Percentiles rank a stretch among this genome's conserved stretches.
These are phyloP conservation scores for Malthinus flaveolus DNA, from an alignment of 2,888 invertebrate genomes.

Conservation along the genomic window DNA sequence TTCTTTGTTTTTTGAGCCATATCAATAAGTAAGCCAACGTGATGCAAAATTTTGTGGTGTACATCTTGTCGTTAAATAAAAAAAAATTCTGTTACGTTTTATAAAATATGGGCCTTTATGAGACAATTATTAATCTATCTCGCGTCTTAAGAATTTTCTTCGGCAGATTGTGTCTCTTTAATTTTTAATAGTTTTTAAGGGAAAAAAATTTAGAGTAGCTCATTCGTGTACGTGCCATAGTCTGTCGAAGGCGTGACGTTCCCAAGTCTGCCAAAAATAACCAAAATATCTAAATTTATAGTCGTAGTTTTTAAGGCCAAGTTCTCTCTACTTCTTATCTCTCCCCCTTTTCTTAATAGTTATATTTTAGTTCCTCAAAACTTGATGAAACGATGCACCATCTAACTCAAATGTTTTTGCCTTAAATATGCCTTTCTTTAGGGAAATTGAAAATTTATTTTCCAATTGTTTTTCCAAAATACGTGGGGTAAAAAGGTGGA, in stretches of 20 bases:
- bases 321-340: not conserved
- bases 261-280: constrained; percentile 24
- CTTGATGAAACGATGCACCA: no score
- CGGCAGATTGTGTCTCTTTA: constrained; percentile 12
- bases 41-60: constrained; percentile 28
- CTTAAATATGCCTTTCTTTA: no score
- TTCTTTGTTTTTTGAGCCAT: constrained; percentile 42
- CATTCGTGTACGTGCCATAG: not conserved
- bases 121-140: constrained; percentile 30
- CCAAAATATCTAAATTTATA: constrained; percentile 25
- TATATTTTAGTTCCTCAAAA: no score
- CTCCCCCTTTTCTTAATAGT: not conserved
- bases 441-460: no score
- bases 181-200: constrained; percentile 4
- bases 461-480: no score
- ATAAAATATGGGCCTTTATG: constrained; percentile 27
- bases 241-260: constrained; percentile 6
- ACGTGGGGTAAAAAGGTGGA: no score
- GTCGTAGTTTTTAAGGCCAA: constrained; percentile 5
- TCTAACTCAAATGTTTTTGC: not conserved
- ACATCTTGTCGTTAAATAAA: constrained; percentile 18
- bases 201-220: not conserved
- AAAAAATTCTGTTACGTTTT: constrained; percentile 20
- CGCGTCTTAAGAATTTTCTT: constrained; percentile 6
- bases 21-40: constrained; percentile 42